These are phyloP conservation scores for Oxytorus armatus DNA, from an alignment of 2,888 invertebrate genomes.

Conservation along the genomic window DNA sequence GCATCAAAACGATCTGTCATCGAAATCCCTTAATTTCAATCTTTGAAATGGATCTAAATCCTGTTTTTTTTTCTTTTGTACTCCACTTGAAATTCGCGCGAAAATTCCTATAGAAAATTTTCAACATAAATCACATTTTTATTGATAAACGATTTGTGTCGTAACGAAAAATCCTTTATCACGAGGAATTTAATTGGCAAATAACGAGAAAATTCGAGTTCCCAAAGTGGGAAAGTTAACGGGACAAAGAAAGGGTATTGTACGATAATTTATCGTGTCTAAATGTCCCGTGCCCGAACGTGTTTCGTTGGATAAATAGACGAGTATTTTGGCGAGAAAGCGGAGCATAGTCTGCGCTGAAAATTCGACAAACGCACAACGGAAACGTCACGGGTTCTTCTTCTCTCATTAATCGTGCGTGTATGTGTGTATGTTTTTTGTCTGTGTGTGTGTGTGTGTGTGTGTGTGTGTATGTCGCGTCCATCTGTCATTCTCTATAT, in stretches of 20 bases:
- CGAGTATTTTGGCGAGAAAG: not conserved
- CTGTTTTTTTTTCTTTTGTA: too few relatives aligned
- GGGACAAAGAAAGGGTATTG: not conserved
- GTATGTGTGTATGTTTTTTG: conserved; percentile 6
- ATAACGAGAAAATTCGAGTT: not conserved
- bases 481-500: not conserved
- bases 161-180: too few relatives aligned
- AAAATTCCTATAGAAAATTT: too few relatives aligned
- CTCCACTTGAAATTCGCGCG: too few relatives aligned
- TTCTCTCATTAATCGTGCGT: conserved; percentile 16
- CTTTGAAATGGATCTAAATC: too few relatives aligned
- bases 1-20: too few relatives aligned
- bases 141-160: not conserved
- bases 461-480: conserved; percentile 17
- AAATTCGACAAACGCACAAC: conserved; percentile 42
- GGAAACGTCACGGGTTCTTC: conserved; percentile 33
- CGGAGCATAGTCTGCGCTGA: conserved; percentile 19
- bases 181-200: not conserved
- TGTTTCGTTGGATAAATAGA: not conserved
- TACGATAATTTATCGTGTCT: too few relatives aligned
- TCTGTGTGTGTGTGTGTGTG: too few relatives aligned
- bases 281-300: not conserved
- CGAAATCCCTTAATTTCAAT: too few relatives aligned
- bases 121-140: too few relatives aligned
- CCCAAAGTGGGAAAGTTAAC: not conserved